These are phyloP conservation scores for Mythimna lalbum DNA, from an alignment of 2,888 invertebrate species.

Conservation along the genomic window DNA sequence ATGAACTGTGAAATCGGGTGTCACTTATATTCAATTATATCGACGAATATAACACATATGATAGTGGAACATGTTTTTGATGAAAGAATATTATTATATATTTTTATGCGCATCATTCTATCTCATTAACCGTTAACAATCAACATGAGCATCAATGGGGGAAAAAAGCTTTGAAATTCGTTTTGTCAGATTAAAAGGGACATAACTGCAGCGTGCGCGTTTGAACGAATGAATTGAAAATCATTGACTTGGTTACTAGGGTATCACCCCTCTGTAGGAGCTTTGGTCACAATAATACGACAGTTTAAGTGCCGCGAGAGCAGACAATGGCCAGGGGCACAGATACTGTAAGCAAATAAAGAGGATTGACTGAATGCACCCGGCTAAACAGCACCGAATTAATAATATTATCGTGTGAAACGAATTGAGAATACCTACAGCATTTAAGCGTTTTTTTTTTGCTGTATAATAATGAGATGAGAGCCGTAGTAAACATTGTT, in stretches of 20 bases:
- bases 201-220: slow-evolving; percentile 64
- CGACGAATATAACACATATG: neutral
- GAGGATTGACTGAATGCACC: slow-evolving; percentile 63
- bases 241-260: slow-evolving; percentile 75
- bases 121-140: slow-evolving; percentile 42
- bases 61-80: neutral
- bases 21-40: neutral
- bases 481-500: neutral
- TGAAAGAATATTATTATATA: neutral
- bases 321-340: slow-evolving; percentile 71
- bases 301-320: slow-evolving; percentile 73
- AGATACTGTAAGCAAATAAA: slow-evolving; percentile 69
- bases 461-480: neutral
- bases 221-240: slow-evolving; percentile 68
- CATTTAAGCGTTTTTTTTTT: slow-evolving; percentile 21
- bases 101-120: slow-evolving; percentile 8
- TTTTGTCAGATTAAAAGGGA: slow-evolving; percentile 67
- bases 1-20: neutral
- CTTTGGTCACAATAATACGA: slow-evolving; percentile 75
- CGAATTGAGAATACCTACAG: slow-evolving; percentile 37
- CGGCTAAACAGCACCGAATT: slow-evolving; percentile 47
- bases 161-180: slow-evolving; percentile 25
- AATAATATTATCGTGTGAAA: slow-evolving; percentile 52
- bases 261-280: slow-evolving; percentile 75
- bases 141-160: slow-evolving; percentile 21